These are phyloP conservation scores for Rhincodon typus DNA, from an alignment of 2,797 vertebrate genomes.

Conservation along the genomic window DNA sequence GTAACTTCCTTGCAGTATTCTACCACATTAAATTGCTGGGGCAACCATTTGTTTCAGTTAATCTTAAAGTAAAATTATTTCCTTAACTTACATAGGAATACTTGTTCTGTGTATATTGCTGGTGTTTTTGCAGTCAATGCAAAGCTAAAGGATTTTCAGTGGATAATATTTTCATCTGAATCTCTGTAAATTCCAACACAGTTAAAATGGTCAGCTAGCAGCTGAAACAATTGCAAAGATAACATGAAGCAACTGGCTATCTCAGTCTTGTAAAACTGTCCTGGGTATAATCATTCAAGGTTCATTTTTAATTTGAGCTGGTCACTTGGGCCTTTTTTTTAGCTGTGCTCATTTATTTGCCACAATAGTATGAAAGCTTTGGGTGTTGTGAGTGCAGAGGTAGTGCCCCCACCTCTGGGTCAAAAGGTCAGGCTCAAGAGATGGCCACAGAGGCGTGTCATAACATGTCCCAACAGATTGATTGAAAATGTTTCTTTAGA, in stretches of 20 bases:
- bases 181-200: background rate
- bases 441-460: no score
- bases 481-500: no score
- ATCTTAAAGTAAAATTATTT: background rate
- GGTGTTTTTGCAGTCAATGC: no score
- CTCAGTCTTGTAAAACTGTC: background rate
- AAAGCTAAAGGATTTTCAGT: background rate
- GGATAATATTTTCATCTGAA: background rate
- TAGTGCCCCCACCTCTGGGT: no score
- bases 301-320: background rate
- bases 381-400: no score
- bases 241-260: background rate
- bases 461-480: no score
- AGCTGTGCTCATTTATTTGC: background rate
- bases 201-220: background rate
- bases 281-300: background rate
- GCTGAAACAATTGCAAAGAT: background rate
- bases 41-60: background rate
- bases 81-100: background rate
- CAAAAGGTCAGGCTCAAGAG: no score
- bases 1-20: background rate
- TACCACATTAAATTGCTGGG: background rate
- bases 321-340: background rate
- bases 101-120: background rate
- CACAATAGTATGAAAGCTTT: background rate